Base-by-base conservation (phyloP, 2,113 vertebrate species). In the Salvelinus sp. region DNA sequence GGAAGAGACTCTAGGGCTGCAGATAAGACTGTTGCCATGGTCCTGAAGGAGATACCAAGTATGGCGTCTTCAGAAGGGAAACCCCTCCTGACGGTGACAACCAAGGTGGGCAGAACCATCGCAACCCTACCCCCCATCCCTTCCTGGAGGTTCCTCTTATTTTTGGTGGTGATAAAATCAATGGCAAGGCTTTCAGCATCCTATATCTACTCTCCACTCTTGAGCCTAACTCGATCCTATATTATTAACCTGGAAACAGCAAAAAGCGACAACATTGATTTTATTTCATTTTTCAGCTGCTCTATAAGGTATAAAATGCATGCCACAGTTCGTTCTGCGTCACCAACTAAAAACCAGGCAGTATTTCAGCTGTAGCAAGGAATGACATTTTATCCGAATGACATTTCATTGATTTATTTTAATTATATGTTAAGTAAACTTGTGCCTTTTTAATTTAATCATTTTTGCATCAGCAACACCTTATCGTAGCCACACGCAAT, bases 11-110 rank as follows among this genome's bases (percentile, higher is more conserved):
- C 97, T 98, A 99, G 97, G 96, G 96, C 96, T 91, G 96, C 96
- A 95, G 97, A 99, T 98, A 99, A 97, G 95, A 95, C 96, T 95
- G 97, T 98, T 95, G 96, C 97, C 95, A 99, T 99, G 97, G 97
- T 98, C 95, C 97, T 99, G 97, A 99, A 98, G 97, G 97, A 99
- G 97, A 96, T 98, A 93, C 97, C 97, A 91, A 98, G 96, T 95
- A 96, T 97, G 95, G 95, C 97, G 95, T 97, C 97, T 91, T 95
- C 96, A 91, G 97, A 99, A 95, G 97, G 96, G 94, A 98, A 98
- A 94, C 97, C 97, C 95, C 97, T 98, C 96, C 97, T 98, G 92
- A 95, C 96, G 91, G 93, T 98, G 95, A 95, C 96, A 94, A 97
- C 96, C 94, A 98, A 99, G 97, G 97, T 99, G 97, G 97, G 97